Conservation (phyloP, 2,797 vertebrate species). For the Notoglanidium macrostoma region DNA sequence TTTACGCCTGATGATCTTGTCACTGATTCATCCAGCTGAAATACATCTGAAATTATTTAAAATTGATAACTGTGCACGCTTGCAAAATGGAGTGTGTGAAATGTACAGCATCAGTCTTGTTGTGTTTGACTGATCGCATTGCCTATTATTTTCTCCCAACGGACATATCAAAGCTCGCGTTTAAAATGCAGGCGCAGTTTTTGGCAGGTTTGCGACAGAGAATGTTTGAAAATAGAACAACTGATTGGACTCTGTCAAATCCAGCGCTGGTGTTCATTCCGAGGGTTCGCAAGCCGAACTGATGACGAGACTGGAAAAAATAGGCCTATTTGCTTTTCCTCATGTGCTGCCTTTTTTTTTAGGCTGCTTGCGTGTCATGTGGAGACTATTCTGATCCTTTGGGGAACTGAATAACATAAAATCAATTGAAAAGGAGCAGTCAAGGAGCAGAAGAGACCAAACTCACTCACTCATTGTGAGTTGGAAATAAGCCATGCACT, state of each 20-base stretch:
- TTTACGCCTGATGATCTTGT: neutral
- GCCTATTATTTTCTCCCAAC: conserved; percentile 14
- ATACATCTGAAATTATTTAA: neutral
- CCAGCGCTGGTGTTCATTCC: conserved; percentile 59
- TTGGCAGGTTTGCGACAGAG: conserved; percentile 40
- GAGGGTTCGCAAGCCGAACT: conserved; percentile 68
- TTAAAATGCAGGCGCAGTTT: conserved; percentile 18
- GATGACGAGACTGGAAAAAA: conserved; percentile 68
- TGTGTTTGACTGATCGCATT: conserved; percentile 21
- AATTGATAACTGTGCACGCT: no score
- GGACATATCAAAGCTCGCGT: conserved; percentile 16
- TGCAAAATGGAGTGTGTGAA: conserved; percentile 1
- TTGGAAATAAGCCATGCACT: neutral
- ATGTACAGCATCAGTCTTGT: neutral
- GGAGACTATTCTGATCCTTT: conserved; percentile 10
- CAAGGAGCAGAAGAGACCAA: neutral
- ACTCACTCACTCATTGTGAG: neutral
- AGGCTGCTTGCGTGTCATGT: conserved; percentile 22
- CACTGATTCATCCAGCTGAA: conserved; percentile 12
- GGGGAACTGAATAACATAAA: conserved; percentile 27
- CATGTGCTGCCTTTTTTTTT: conserved; percentile 52
- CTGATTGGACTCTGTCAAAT: conserved; percentile 69
- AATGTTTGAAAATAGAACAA: conserved; percentile 47
- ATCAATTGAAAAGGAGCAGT: conserved; percentile 13
- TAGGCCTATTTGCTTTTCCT: conserved; percentile 72